phyloP scores from a whole-genome alignment of 92 coral and sea anemone species.

The Porites lobata region DNA sequence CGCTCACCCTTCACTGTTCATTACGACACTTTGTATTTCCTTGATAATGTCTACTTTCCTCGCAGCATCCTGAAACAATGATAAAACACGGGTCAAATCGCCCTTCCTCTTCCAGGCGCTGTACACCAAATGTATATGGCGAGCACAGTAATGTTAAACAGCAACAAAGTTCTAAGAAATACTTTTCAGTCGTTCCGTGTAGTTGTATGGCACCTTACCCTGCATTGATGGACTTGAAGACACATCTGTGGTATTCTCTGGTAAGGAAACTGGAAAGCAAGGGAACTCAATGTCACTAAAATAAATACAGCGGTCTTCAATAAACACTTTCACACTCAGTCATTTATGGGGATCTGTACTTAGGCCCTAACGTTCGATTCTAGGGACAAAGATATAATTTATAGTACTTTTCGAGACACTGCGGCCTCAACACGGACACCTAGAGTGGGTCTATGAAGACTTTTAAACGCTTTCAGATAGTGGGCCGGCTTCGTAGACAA shows the following conservation, averaged over 20 bases:
- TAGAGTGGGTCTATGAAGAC: no score
- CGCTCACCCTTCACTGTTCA: conserved; percentile 75
- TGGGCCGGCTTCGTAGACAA: no score
- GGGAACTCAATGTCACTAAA: neutral
- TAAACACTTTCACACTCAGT: neutral
- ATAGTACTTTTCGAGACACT: no score
- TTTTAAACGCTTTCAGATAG: no score
- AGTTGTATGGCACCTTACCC: conserved; percentile 54
- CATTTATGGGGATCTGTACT: no score
- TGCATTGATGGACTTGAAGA: conserved; percentile 76
- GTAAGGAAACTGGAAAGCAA: conserved; percentile 57
- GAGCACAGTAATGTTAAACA: no score
- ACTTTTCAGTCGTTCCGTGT: no score
- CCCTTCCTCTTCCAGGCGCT: neutral
- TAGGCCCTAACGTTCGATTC: no score
- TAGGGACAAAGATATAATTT: no score
- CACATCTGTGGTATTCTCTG: conserved; percentile 91
- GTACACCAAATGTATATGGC: no score
- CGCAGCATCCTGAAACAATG: conserved; percentile 67
- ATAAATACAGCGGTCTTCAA: neutral
- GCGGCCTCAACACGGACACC: no score
- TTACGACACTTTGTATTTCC: conserved; percentile 87
- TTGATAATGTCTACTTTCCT: conserved; percentile 80
- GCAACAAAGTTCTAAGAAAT: no score
- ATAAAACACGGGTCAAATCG: neutral